Evolutionary conservation across 2,888 invertebrate genomes (phyloP).

Genomic region (Pilophorus perplexus): DNA sequence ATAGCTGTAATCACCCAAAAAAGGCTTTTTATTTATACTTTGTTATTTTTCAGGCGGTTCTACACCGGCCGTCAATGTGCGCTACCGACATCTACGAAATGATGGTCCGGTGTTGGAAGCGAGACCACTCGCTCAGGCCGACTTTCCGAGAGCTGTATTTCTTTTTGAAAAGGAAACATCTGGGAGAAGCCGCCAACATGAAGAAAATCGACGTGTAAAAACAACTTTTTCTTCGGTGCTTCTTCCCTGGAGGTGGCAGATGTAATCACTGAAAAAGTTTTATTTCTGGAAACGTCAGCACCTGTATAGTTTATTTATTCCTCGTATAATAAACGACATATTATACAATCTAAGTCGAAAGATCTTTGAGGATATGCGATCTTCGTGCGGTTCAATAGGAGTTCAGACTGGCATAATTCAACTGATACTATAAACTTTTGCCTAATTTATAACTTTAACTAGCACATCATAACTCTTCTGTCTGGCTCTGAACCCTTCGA

Average conservation of each 20-base stretch:
- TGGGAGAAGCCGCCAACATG: slow-evolving; percentile 53
- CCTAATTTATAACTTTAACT: too few species aligned
- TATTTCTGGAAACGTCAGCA: too few species aligned
- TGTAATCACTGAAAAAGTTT: not conserved
- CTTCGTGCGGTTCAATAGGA: too few species aligned
- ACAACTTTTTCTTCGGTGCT: not conserved
- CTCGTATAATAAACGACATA: not conserved
- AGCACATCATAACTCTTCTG: too few species aligned
- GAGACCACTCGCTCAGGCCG: slow-evolving; percentile 60
- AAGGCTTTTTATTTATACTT: too few species aligned
- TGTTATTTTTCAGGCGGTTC: slow-evolving; percentile 54
- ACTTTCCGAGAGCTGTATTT: slow-evolving; percentile 67
- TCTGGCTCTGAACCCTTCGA: too few species aligned
- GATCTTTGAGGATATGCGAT: too few species aligned
- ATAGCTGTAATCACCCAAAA: too few species aligned
- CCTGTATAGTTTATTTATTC: not conserved
- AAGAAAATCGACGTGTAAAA: slow-evolving; percentile 44
- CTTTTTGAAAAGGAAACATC: slow-evolving; percentile 64
- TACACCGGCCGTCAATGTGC: slow-evolving; percentile 73
- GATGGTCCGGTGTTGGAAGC: slow-evolving; percentile 68
- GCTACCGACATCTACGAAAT: slow-evolving; percentile 72
- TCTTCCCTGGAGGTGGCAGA: not conserved
- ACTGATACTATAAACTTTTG: too few species aligned
- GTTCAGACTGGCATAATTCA: too few species aligned
- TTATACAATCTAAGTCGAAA: too few species aligned